Evolutionary conservation across 2,888 invertebrate species (phyloP).

Genomic region (Strigamia transsilvanica): DNA sequence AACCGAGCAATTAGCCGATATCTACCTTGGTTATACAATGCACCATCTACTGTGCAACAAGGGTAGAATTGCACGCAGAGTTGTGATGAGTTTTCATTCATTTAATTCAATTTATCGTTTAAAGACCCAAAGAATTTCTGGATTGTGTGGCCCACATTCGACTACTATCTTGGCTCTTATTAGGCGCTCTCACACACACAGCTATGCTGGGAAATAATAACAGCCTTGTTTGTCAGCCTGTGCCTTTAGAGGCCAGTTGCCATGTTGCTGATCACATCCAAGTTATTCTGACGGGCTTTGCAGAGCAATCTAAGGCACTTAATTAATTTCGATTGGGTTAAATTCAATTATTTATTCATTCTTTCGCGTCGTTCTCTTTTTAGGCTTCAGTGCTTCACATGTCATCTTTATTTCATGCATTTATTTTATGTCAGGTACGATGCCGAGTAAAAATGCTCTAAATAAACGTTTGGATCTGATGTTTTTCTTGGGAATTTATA

Average conservation of each 20-base stretch:
- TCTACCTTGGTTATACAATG: slow-evolving; percentile 89
- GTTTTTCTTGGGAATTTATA: slow-evolving; percentile 60
- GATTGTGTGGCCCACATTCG: slow-evolving; percentile 95
- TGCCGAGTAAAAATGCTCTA: neutral
- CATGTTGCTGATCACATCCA: slow-evolving; percentile 98
- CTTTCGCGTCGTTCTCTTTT: slow-evolving; percentile 57
- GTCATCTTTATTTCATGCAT: slow-evolving; percentile 96
- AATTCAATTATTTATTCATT: neutral
- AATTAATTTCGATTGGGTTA: neutral
- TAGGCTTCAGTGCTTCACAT: slow-evolving; percentile 87
- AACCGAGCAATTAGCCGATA: slow-evolving; percentile 80
- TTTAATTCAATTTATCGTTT: slow-evolving; percentile 58
- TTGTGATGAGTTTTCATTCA: neutral
- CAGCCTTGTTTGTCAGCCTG: slow-evolving; percentile 71
- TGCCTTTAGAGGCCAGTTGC: slow-evolving; percentile 94
- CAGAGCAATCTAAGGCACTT: slow-evolving; percentile 83
- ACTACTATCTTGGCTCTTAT: slow-evolving; percentile 91
- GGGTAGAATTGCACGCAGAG: slow-evolving; percentile 70
- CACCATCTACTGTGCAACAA: slow-evolving; percentile 80
- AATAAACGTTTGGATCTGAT: neutral
- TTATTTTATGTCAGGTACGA: slow-evolving; percentile 89
- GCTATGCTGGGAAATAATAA: slow-evolving; percentile 71
- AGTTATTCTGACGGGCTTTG: slow-evolving; percentile 95
- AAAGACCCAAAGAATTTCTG: slow-evolving; percentile 88
- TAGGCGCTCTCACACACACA: slow-evolving; percentile 92